phyloP scores from a whole-genome alignment of 1,140 invertebrate genomes.

The Trissolcus basalis region DNA sequence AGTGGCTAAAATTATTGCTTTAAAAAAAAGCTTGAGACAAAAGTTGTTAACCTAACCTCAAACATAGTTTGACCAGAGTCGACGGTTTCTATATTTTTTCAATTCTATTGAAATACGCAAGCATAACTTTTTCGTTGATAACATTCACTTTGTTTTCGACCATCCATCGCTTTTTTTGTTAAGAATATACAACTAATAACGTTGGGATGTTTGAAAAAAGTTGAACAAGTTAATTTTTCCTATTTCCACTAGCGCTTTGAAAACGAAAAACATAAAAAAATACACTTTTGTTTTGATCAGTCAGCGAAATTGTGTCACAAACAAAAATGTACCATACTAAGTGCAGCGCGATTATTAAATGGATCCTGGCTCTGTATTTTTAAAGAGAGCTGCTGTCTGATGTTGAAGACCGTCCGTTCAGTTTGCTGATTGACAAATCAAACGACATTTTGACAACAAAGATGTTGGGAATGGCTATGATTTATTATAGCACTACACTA shows the following conservation, averaged over 20 bases:
- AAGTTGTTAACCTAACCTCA: background rate
- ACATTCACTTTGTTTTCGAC: background rate
- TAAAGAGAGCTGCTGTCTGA: constrained; percentile 28
- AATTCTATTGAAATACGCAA: constrained; percentile 5
- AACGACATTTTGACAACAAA: constrained; percentile 48
- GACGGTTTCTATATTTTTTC: constrained; percentile 8
- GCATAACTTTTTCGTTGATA: constrained; percentile 7
- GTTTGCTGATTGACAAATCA: constrained; percentile 47
- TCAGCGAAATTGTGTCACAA: constrained; percentile 5
- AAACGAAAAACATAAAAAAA: no score
- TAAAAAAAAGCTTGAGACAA: no score
- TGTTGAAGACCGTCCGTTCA: constrained; percentile 41
- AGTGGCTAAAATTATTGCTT: background rate
- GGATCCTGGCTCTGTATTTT: constrained; percentile 36
- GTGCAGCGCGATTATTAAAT: constrained; percentile 36
- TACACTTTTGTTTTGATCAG: no score
- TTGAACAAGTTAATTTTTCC: no score
- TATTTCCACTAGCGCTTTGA: no score
- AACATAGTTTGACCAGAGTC: constrained; percentile 11
- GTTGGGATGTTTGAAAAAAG: no score
- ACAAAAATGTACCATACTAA: constrained; percentile 43
- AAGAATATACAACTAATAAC: no score
- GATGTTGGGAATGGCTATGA: constrained; percentile 45
- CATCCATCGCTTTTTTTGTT: no score
- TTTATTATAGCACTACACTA: constrained; percentile 32